phyloP scores from a whole-genome alignment of 2,888 invertebrate genomes.

The Helleia helle region DNA sequence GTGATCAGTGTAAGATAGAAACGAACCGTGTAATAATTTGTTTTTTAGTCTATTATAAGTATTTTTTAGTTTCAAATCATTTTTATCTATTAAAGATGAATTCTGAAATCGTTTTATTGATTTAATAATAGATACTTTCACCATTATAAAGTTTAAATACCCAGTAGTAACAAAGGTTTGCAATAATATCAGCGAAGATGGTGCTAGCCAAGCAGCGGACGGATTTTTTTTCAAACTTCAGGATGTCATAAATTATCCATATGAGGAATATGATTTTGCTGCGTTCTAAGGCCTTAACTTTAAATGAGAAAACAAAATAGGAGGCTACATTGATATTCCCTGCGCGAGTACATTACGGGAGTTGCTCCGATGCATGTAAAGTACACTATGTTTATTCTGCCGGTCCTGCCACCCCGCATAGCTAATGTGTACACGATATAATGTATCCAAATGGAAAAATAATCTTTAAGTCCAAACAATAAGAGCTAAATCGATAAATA shows the following conservation, averaged over 20 bases:
- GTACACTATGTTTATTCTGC: constrained; percentile 66
- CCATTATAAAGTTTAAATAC: too few species aligned
- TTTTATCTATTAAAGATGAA: too few species aligned
- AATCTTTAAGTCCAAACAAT: constrained; percentile 26
- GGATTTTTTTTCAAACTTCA: constrained; percentile 11
- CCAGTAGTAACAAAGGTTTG: too few species aligned
- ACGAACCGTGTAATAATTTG: too few species aligned
- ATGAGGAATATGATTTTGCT: constrained; percentile 18
- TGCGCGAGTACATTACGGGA: constrained; percentile 63
- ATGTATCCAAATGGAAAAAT: constrained; percentile 9
- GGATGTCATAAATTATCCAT: constrained; percentile 19
- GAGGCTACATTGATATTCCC: constrained; percentile 59
- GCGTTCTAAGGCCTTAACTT: constrained; percentile 29
- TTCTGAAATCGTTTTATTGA: too few species aligned
- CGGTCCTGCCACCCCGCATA: constrained; percentile 60
- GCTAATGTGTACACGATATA: constrained; percentile 42
- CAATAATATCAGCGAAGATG: too few species aligned
- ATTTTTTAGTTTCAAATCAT: too few species aligned
- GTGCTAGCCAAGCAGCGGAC: too few species aligned
- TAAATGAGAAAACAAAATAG: constrained; percentile 42
- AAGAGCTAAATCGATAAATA: constrained; percentile 29
- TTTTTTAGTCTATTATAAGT: too few species aligned
- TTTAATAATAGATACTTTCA: too few species aligned
- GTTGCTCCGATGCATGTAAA: constrained; percentile 69
- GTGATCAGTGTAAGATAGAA: too few species aligned